Conservation (phyloP, 1,140 invertebrate genomes). For the Matsumurasca onukii region DNA sequence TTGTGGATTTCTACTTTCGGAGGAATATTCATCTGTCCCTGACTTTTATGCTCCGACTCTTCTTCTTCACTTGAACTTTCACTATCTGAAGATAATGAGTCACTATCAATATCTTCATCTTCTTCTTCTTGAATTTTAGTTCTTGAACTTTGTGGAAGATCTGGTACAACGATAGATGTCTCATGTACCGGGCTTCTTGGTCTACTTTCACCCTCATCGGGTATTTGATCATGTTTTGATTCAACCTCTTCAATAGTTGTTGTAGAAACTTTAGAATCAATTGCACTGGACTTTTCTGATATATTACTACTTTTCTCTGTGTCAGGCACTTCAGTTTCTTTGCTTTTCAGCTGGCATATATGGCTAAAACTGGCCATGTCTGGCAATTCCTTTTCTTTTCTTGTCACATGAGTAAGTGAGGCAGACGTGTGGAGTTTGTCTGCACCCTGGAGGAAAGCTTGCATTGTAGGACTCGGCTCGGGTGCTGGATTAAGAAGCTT, state of each 20-base stretch:
- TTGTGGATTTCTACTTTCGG: conserved; percentile 67
- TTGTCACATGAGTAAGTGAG: conserved; percentile 31
- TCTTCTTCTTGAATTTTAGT: conserved; percentile 49
- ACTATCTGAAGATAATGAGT: conserved; percentile 59
- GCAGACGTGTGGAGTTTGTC: conserved; percentile 49
- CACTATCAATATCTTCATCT: conserved; percentile 58
- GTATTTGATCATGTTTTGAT: conserved; percentile 11
- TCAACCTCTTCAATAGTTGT: background rate
- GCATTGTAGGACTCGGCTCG: conserved; percentile 72
- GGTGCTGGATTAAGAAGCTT: conserved; percentile 80
- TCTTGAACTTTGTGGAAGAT: conserved; percentile 50
- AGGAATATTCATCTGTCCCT: conserved; percentile 38
- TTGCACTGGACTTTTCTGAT: background rate
- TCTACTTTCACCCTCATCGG: conserved; percentile 49
- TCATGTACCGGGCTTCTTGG: conserved; percentile 60
- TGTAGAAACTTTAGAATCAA: background rate
- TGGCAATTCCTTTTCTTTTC: conserved; percentile 41
- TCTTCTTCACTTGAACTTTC: conserved; percentile 47
- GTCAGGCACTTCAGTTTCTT: conserved; percentile 21
- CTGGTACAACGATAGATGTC: conserved; percentile 61
- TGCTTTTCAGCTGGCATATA: conserved; percentile 42
- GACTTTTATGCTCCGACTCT: conserved; percentile 46
- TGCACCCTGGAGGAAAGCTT: conserved; percentile 62
- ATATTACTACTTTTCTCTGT: background rate
- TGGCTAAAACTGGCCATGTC: conserved; percentile 42